Evolutionary conservation across 1,140 invertebrate genomes (phyloP).

Genomic region (Eulimnadia texana): DNA sequence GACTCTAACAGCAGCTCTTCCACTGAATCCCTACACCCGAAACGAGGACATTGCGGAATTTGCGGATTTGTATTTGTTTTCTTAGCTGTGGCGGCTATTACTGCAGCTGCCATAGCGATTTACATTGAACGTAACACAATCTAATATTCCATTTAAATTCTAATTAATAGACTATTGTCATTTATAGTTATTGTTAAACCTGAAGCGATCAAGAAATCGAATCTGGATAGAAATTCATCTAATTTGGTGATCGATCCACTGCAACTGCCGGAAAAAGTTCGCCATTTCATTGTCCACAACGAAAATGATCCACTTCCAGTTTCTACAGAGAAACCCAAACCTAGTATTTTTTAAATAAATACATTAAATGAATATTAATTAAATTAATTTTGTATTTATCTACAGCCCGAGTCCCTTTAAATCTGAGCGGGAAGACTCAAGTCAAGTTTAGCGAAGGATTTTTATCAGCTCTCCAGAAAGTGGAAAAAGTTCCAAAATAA

Average conservation of each 20-base stretch:
- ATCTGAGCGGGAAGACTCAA: not conserved
- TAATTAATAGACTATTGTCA: no score
- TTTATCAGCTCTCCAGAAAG: not conserved
- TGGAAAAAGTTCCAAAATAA: not conserved
- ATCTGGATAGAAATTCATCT: not conserved
- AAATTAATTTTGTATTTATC: not conserved
- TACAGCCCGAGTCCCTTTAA: not conserved
- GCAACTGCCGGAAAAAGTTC: not conserved
- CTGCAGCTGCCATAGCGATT: not conserved
- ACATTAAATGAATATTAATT: not conserved
- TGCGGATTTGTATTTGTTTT: not conserved
- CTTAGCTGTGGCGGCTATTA: not conserved
- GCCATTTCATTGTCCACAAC: not conserved
- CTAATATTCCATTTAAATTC: not conserved
- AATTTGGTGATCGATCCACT: not conserved
- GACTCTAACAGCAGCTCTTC: not conserved
- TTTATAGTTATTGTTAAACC: not conserved
- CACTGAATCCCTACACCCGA: not conserved
- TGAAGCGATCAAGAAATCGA: not conserved
- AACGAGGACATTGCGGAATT: not conserved
- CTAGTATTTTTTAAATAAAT: no score
- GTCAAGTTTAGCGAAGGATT: not conserved
- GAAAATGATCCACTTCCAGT: not conserved
- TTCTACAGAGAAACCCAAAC: not conserved
- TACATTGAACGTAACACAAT: constrained; percentile 8